Percentiles rank a stretch among this genome's conserved stretches.
Conservation (phyloP, 2,888 invertebrate genomes). For the Onchidella celtica region DNA sequence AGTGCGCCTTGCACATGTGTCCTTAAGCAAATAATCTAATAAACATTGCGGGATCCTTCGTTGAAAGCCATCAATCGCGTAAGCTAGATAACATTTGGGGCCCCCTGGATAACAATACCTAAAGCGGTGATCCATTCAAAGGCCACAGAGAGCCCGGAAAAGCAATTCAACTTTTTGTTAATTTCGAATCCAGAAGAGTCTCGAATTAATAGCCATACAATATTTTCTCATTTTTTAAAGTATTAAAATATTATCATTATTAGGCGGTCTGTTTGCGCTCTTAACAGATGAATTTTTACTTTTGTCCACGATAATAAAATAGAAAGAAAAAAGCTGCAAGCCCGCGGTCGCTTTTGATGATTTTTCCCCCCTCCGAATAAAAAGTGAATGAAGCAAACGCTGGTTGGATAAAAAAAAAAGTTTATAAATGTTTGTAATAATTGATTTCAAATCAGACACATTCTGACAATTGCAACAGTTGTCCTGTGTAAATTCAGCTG, state of each 20-base stretch:
- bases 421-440: constrained; percentile 36
- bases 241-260: no score
- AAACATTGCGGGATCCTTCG: no score
- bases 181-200: neutral
- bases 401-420: neutral
- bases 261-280: no score
- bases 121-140: neutral
- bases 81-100: no score
- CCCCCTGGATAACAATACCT: no score
- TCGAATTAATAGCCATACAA: neutral
- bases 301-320: neutral
- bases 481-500: constrained; percentile 4
- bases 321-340: neutral
- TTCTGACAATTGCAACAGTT: constrained; percentile 27
- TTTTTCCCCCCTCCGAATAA: no score
- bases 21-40: no score
- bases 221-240: no score
- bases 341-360: neutral
- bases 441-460: constrained; percentile 22
- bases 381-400: constrained; percentile 21
- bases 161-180: neutral
- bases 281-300: neutral
- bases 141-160: neutral
- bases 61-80: no score
- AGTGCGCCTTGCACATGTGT: no score